These are phyloP conservation scores for Ochropleura plecta DNA, from an alignment of 2,888 invertebrate species.

Conservation along the genomic window DNA sequence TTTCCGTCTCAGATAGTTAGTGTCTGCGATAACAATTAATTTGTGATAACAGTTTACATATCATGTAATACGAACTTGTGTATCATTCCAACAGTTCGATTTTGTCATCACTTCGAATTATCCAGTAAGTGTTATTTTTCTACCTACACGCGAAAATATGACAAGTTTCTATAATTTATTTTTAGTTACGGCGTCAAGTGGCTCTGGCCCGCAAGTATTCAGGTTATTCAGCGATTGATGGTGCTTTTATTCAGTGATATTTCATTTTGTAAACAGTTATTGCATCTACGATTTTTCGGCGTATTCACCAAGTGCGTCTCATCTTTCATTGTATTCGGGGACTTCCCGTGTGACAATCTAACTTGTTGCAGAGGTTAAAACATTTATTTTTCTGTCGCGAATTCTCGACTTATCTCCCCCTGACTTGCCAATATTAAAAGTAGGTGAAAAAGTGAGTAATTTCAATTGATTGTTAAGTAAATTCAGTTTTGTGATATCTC, in stretches of 20 bases:
- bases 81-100: conserved; percentile 28
- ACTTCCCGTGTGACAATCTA: conserved; percentile 38
- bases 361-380: conserved; percentile 26
- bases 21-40: conserved; percentile 47
- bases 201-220: conserved; percentile 31
- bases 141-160: conserved; percentile 61
- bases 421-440: conserved; percentile 10
- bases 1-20: conserved; percentile 30
- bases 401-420: conserved; percentile 9
- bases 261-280: conserved; percentile 6
- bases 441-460: conserved; percentile 33
- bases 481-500: conserved; percentile 6
- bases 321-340: conserved; percentile 41
- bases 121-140: conserved; percentile 64
- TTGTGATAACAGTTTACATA: conserved; percentile 35
- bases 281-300: conserved; percentile 10
- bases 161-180: conserved; percentile 69
- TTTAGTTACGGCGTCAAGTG: conserved; percentile 63
- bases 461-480: conserved; percentile 28
- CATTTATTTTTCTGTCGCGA: conserved; percentile 8
- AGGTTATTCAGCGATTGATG: conserved; percentile 22
- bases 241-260: conserved; percentile 22
- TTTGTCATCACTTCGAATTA: conserved; percentile 43
- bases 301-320: conserved; percentile 39
- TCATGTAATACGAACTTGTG: conserved; percentile 40